Percentiles rank a stretch among this genome's conserved stretches.
Evolutionary conservation across 1,140 invertebrate species (phyloP).

Genomic region (Dinoponera quadriceps): DNA sequence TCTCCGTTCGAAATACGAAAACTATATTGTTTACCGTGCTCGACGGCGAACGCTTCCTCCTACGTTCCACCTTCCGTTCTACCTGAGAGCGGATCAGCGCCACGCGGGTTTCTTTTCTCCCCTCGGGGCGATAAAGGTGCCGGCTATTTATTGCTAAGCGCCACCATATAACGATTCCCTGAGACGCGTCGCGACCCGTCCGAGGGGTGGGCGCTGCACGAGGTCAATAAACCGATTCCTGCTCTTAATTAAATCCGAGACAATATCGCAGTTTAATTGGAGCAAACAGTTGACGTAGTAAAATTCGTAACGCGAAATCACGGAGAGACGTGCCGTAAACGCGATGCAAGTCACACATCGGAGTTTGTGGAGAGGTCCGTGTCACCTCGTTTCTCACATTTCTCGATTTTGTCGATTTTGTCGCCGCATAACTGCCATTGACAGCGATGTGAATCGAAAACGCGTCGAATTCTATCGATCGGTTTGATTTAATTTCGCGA

Average conservation of each 20-base stretch:
- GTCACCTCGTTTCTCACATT: neutral
- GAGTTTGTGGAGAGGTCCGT: constrained; percentile 61
- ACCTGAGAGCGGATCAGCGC: constrained; percentile 8
- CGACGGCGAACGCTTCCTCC: neutral
- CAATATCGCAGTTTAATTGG: constrained; percentile 81
- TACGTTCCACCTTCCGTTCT: neutral
- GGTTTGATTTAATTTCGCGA: constrained; percentile 30
- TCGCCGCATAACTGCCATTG: neutral
- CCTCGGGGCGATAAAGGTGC: constrained; percentile 71
- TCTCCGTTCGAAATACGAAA: constrained; percentile 45
- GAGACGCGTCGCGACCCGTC: constrained; percentile 13
- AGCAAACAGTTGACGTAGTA: constrained; percentile 80
- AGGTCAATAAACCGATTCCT: constrained; percentile 81
- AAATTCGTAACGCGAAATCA: constrained; percentile 63
- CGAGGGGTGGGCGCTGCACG: constrained; percentile 27
- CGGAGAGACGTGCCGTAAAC: constrained; percentile 60
- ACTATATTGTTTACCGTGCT: constrained; percentile 26
- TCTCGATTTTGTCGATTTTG: neutral
- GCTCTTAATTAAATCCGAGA: constrained; percentile 83
- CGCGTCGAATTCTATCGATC: constrained; percentile 2
- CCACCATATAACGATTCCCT: constrained; percentile 72
- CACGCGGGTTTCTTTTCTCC: neutral
- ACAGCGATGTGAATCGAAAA: neutral
- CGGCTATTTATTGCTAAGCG: constrained; percentile 78
- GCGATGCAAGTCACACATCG: constrained; percentile 49